Percentiles rank a stretch among this genome's conserved stretches.
Evolutionary conservation across 2,797 vertebrate genomes (phyloP).

Genomic region (Numenius phaeopus): DNA sequence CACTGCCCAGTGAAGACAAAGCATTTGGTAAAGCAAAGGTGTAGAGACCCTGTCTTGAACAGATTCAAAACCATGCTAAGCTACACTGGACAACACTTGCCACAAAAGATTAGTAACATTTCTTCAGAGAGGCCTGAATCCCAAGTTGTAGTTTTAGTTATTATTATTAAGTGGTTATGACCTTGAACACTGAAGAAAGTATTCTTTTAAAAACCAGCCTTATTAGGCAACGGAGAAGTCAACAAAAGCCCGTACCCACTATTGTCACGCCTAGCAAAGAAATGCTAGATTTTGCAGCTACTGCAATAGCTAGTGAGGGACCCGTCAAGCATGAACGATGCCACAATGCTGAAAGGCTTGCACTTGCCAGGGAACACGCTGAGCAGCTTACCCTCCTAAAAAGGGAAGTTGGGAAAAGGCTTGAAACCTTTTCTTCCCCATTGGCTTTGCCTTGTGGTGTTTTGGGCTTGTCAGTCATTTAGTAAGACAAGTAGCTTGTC

Average conservation of each 20-base stretch:
- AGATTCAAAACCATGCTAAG: background rate
- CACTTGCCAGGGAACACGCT: background rate
- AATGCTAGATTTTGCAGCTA: background rate
- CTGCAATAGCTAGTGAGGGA: background rate
- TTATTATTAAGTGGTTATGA: background rate
- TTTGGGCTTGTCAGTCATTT: constrained; percentile 2
- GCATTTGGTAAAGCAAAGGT: background rate
- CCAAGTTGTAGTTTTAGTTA: background rate
- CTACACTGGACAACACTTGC: background rate
- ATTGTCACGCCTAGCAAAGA: background rate
- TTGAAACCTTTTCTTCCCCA: constrained; percentile 34
- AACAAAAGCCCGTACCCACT: background rate
- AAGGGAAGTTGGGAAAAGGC: constrained; percentile 47
- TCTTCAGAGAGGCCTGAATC: background rate
- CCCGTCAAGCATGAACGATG: constrained; percentile 7
- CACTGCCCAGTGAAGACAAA: background rate
- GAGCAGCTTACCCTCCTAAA: constrained; percentile 39
- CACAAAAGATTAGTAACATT: background rate
- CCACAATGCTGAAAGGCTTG: constrained; percentile 32
- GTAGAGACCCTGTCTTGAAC: background rate
- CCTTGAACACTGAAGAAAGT: background rate
- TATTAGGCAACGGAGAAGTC: background rate
- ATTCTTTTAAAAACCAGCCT: background rate
- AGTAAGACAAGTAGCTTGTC: constrained; percentile 27
- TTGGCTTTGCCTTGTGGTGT: background rate